Conservation (phyloP, 2,797 vertebrate genomes). For the Poliocrania exsul region DNA sequence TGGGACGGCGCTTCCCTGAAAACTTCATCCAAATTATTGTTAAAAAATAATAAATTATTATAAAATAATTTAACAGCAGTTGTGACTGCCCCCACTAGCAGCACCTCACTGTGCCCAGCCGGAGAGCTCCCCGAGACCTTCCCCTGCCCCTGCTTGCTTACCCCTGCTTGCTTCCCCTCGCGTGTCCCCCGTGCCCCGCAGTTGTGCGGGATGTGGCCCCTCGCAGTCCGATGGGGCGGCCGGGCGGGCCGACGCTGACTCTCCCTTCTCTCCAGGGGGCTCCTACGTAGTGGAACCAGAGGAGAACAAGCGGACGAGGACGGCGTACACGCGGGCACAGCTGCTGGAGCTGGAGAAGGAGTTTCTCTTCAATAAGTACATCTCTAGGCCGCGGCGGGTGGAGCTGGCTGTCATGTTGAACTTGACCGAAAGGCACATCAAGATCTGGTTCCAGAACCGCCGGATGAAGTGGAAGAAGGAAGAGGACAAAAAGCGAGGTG, state of each 20-base stretch:
- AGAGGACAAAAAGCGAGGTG: constrained; percentile 89
- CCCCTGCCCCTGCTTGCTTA: fast-evolving
- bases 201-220: fast-evolving
- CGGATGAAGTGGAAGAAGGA: constrained; percentile 99
- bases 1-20: neutral
- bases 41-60: neutral
- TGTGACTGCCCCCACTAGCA: neutral
- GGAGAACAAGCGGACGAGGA: constrained; percentile 95
- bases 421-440: constrained; percentile 97
- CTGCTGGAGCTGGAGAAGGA: constrained; percentile 97
- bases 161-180: fast-evolving
- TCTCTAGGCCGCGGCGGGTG: constrained; percentile 93
- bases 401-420: constrained; percentile 95
- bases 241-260: neutral
- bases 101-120: fast-evolving
- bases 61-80: neutral
- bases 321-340: constrained; percentile 95
- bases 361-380: constrained; percentile 98
- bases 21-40: neutral
- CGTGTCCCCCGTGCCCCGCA: fast-evolving
- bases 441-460: constrained; percentile 99
- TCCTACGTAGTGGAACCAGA: constrained; percentile 88
- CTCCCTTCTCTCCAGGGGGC: constrained; percentile 73
- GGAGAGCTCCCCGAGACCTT: neutral
- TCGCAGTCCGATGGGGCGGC: neutral